Percentiles rank a stretch among this genome's conserved stretches.
Evolutionary conservation across 2,888 invertebrate species (phyloP).

Genomic region (Caenorhabditis sp.): DNA sequence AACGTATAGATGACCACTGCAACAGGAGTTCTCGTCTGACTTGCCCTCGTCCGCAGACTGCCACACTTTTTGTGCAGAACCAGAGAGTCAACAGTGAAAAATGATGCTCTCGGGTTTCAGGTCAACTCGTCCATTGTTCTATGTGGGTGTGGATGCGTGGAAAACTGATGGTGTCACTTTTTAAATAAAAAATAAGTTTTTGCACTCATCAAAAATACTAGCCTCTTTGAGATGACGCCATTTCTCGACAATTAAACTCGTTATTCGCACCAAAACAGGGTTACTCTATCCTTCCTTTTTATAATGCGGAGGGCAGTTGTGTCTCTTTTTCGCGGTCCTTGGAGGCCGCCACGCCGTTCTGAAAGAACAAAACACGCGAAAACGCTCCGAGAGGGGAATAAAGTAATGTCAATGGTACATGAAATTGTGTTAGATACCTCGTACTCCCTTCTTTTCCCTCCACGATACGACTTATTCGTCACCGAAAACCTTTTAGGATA

Average conservation of each 20-base stretch:
- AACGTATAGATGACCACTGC: constrained; percentile 24
- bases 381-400: constrained; percentile 9
- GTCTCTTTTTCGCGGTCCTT: too few species aligned
- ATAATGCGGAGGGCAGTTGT: constrained; percentile 14
- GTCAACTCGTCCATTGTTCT: constrained; percentile 39
- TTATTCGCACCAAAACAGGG: constrained; percentile 47
- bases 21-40: constrained; percentile 25
- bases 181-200: constrained; percentile 16
- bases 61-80: constrained; percentile 25
- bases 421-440: constrained; percentile 26
- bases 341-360: background rate
- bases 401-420: constrained; percentile 6
- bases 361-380: constrained; percentile 12
- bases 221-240: constrained; percentile 36
- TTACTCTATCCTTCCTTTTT: constrained; percentile 3
- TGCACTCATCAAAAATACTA: constrained; percentile 48
- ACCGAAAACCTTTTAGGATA: constrained; percentile 35
- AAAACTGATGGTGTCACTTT: constrained; percentile 42
- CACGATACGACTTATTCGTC: constrained; percentile 43
- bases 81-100: constrained; percentile 43
- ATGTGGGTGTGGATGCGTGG: constrained; percentile 49
- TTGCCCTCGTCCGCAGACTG: too few species aligned
- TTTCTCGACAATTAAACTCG: constrained; percentile 41
- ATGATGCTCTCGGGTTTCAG: constrained; percentile 47
- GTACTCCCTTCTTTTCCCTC: too few species aligned